Evolutionary conservation across 2,888 invertebrate genomes (phyloP).

Genomic region (Portevinia maculata): DNA sequence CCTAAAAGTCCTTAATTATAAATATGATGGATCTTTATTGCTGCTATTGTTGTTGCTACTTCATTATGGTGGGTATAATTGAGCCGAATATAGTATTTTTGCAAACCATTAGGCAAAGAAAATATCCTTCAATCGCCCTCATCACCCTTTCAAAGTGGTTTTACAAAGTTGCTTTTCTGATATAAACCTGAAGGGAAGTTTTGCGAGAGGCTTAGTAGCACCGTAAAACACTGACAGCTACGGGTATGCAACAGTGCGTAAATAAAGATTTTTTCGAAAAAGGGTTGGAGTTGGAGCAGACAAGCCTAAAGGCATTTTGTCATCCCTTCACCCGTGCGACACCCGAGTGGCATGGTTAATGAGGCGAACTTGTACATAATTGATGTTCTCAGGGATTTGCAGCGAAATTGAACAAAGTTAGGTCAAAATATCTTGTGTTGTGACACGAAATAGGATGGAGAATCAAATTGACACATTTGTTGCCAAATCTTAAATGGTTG

Average conservation of each 20-base stretch:
- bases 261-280: conserved; percentile 14
- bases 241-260: conserved; percentile 47
- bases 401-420: conserved; percentile 23
- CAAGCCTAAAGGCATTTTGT: neutral
- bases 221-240: conserved; percentile 2
- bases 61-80: conserved; percentile 34
- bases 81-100: conserved; percentile 13
- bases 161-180: neutral
- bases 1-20: conserved; percentile 36
- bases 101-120: conserved; percentile 19
- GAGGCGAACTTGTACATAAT: conserved; percentile 60
- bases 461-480: no score
- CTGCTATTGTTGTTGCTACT: conserved; percentile 14
- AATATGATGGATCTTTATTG: conserved; percentile 43
- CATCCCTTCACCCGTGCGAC: conserved; percentile 8
- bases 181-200: conserved; percentile 46
- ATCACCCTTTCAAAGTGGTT: neutral
- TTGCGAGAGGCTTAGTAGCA: conserved; percentile 10
- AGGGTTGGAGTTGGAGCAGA: conserved; percentile 1
- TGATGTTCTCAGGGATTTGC: conserved; percentile 62
- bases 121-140: conserved; percentile 25
- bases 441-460: no score
- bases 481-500: no score
- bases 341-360: conserved; percentile 47
- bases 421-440: no score